Conservation (phyloP, 2,888 invertebrate genomes). For the Adelphocoris suturalis region DNA sequence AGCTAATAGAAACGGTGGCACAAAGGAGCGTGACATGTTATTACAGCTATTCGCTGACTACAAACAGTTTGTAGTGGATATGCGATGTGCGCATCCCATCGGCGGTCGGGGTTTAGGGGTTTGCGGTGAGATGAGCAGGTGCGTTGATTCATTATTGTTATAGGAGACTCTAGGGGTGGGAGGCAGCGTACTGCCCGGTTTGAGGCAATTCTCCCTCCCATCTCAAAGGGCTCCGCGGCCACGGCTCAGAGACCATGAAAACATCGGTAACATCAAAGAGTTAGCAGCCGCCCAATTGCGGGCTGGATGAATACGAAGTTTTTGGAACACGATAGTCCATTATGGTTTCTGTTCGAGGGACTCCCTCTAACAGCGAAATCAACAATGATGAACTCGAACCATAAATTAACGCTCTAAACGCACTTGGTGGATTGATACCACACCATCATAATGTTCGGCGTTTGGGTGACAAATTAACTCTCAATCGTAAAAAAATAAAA, state of each 20-base stretch:
- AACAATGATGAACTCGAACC: too few relatives aligned
- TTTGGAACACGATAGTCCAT: neutral
- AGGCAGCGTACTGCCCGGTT: neutral
- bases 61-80: conserved; percentile 45
- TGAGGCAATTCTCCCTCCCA: neutral
- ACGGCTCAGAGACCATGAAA: neutral
- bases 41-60: conserved; percentile 60
- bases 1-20: conserved; percentile 54
- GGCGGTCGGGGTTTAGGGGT: conserved; percentile 33
- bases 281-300: neutral
- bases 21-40: conserved; percentile 58
- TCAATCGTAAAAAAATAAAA: too few relatives aligned
- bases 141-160: conserved; percentile 52
- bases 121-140: conserved; percentile 43
- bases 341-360: neutral
- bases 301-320: neutral
- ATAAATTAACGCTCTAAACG: too few relatives aligned
- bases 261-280: neutral
- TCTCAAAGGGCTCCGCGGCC: neutral
- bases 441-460: too few relatives aligned
- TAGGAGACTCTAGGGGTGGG: neutral
- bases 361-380: too few relatives aligned
- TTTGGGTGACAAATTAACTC: too few relatives aligned
- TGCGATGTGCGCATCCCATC: conserved; percentile 10
- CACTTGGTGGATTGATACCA: too few relatives aligned